Conservation (phyloP, 2,113 vertebrate species). For the Lucifuga dentata region DNA sequence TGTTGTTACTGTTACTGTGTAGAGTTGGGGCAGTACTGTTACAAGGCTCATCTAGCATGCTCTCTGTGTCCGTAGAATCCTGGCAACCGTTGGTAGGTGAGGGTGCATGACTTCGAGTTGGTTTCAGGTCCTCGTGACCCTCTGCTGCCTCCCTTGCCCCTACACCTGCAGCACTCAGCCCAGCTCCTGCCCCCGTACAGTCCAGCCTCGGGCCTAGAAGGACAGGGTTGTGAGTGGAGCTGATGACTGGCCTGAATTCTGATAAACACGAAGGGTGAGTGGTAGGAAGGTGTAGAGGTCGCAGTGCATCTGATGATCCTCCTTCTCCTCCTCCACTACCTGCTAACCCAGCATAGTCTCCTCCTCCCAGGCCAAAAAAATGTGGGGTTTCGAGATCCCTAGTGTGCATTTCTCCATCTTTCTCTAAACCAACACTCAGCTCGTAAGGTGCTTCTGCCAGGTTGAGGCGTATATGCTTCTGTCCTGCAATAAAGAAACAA, state of each 20-base stretch:
- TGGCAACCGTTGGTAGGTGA: conserved; percentile 96
- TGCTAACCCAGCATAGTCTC: conserved; percentile 72
- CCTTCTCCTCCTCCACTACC: conserved; percentile 63
- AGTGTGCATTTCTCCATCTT: conserved; percentile 88
- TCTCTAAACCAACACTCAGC: conserved; percentile 87
- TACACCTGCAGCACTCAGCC: conserved; percentile 65
- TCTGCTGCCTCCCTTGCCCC: conserved; percentile 88
- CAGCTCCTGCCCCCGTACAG: conserved; percentile 70
- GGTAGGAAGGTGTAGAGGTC: conserved; percentile 81
- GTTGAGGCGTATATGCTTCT: conserved; percentile 94
- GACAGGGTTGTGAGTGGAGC: conserved; percentile 88
- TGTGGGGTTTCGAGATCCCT: conserved; percentile 69
- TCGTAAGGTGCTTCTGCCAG: conserved; percentile 92
- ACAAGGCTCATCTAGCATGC: conserved; percentile 91
- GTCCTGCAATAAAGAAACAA: conserved; percentile 80
- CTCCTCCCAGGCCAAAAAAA: conserved; percentile 81
- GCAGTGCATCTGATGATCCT: conserved; percentile 78
- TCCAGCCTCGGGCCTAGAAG: conserved; percentile 88
- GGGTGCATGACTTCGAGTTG: conserved; percentile 71
- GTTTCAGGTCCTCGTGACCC: conserved; percentile 88
- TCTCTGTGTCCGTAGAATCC: conserved; percentile 97
- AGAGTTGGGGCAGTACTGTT: conserved; percentile 70
- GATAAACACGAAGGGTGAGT: conserved; percentile 89
- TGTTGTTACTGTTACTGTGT: conserved; percentile 74
- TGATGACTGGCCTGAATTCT: conserved; percentile 90